Evolutionary conservation across 1,140 invertebrate genomes (phyloP).

Genomic region (Bombus pyrosoma): DNA sequence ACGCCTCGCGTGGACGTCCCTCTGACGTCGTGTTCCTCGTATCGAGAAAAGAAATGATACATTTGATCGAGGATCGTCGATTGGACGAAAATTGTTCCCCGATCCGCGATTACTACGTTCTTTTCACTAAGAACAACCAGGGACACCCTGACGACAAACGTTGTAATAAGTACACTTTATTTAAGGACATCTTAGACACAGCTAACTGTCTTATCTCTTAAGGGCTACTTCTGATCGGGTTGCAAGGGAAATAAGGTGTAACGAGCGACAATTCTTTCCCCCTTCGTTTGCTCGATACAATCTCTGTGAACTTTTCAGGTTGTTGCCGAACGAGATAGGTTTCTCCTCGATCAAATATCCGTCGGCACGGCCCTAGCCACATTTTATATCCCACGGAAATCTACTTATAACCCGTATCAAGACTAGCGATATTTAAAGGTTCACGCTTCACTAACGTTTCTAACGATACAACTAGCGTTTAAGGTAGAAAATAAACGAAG

Average conservation of each 20-base stretch:
- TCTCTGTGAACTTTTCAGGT: not conserved
- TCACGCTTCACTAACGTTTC: constrained; percentile 82
- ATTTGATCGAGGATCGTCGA: constrained; percentile 11
- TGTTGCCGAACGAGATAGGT: constrained; percentile 21
- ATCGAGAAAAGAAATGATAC: constrained; percentile 12
- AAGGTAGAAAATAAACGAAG: constrained; percentile 58
- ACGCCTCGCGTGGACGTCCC: not conserved
- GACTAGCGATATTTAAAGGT: constrained; percentile 82
- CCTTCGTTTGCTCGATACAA: not conserved
- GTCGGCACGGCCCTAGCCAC: not conserved
- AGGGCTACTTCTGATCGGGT: constrained; percentile 82
- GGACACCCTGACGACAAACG: constrained; percentile 39
- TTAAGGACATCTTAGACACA: constrained; percentile 70
- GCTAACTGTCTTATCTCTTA: constrained; percentile 71
- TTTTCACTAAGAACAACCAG: constrained; percentile 54
- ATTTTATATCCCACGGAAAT: constrained; percentile 50
- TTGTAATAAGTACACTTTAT: constrained; percentile 61
- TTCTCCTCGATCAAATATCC: not conserved
- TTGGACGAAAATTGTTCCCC: constrained; percentile 33
- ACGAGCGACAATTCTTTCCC: not conserved
- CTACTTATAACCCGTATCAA: constrained; percentile 81
- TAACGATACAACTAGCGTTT: constrained; percentile 73
- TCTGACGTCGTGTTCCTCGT: not conserved
- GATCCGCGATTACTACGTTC: constrained; percentile 57
- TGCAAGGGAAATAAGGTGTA: constrained; percentile 71